Evolutionary conservation across 2,888 invertebrate species (phyloP).

Genomic region (Lasius fuliginosus): DNA sequence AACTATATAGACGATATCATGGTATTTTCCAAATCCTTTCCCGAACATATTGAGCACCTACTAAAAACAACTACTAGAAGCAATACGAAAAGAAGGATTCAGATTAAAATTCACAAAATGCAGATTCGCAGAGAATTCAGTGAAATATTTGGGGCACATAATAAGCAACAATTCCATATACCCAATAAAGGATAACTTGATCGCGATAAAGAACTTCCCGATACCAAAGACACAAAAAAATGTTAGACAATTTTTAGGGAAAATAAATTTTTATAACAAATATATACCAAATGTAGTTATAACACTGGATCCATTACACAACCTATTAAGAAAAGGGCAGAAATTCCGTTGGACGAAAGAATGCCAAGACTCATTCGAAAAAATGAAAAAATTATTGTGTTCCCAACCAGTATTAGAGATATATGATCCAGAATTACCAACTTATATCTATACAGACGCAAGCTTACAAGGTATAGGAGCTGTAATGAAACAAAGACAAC

Average conservation of each 20-base stretch:
- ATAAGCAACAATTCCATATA: not conserved
- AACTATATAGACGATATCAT: constrained; percentile 17
- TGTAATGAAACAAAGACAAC: not conserved
- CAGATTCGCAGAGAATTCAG: not conserved
- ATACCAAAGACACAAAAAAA: constrained; percentile 19
- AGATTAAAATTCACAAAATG: constrained; percentile 52
- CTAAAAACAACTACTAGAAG: too few relatives aligned
- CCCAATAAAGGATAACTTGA: not conserved
- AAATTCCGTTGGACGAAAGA: constrained; percentile 56
- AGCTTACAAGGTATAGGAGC: not conserved
- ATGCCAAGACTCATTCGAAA: not conserved
- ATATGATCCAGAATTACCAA: not conserved
- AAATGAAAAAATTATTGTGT: constrained; percentile 31
- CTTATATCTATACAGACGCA: not conserved
- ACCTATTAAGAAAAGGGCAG: constrained; percentile 65
- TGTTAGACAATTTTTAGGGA: not conserved
- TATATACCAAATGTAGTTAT: constrained; percentile 55
- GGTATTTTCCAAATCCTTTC: too few relatives aligned
- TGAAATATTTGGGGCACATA: not conserved
- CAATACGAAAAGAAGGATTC: constrained; percentile 39
- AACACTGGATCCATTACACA: constrained; percentile 62
- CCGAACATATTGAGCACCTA: too few relatives aligned
- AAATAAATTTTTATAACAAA: constrained; percentile 56
- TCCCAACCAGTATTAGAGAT: constrained; percentile 28
- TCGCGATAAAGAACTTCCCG: constrained; percentile 16